These are phyloP conservation scores for Urocyon cinereoargenteus DNA, from an alignment of 2,797 vertebrate genomes.

Conservation along the genomic window DNA sequence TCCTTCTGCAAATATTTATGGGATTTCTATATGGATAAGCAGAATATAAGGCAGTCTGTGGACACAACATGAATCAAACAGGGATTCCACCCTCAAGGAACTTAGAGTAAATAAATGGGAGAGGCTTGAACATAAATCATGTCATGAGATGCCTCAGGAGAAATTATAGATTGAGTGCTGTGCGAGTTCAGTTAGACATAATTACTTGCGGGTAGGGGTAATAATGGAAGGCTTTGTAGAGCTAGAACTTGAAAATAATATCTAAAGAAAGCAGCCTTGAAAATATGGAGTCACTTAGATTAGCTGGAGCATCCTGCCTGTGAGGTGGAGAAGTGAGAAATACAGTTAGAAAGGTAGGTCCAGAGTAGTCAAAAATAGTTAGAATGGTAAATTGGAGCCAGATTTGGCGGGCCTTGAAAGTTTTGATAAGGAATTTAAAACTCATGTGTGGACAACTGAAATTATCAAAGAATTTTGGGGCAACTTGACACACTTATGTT, in stretches of 20 bases:
- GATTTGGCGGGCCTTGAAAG: not conserved
- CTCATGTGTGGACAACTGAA: not conserved
- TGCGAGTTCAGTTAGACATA: constrained; percentile 22
- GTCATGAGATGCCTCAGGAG: not conserved
- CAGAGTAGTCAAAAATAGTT: not conserved
- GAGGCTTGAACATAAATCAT: not conserved
- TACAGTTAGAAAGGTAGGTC: not conserved
- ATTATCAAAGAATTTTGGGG: not conserved
- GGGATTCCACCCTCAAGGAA: not conserved
- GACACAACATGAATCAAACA: not conserved
- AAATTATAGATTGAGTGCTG: not conserved
- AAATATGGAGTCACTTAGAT: constrained; percentile 36
- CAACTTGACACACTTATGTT: not conserved
- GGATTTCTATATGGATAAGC: constrained; percentile 32
- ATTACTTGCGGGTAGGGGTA: not conserved
- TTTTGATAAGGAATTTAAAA: constrained; percentile 20
- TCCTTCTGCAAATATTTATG: constrained; percentile 28
- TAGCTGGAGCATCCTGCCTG: not conserved
- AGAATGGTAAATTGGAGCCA: not conserved
- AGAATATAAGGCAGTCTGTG: not conserved
- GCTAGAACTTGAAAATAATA: constrained; percentile 12
- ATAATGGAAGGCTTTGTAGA: not conserved
- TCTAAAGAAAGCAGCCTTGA: constrained; percentile 20
- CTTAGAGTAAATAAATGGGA: not conserved
- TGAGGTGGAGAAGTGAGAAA: not conserved